Evolutionary conservation across 2,888 invertebrate genomes (phyloP).

Genomic region (Melinaea marsaeus): DNA sequence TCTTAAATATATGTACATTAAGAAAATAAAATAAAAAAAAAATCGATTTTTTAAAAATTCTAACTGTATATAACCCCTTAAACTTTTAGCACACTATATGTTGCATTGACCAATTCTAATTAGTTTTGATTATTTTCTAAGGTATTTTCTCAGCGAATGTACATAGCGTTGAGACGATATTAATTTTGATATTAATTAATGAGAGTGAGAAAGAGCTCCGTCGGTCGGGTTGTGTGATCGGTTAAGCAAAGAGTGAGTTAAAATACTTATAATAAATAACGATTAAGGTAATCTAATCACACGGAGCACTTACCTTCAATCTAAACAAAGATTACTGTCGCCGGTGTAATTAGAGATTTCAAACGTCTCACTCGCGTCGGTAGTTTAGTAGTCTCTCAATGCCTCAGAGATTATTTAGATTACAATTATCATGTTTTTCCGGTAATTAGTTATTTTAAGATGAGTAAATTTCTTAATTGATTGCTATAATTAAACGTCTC

Average conservation of each 20-base stretch:
- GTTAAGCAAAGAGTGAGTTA: neutral
- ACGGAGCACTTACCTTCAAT: neutral
- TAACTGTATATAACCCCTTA: too few species aligned
- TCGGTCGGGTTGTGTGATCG: neutral
- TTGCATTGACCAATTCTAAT: too few species aligned
- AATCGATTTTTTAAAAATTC: too few species aligned
- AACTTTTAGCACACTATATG: too few species aligned
- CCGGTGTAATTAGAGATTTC: neutral
- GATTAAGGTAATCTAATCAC: neutral
- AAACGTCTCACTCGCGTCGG: neutral
- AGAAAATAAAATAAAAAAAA: too few species aligned
- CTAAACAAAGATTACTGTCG: conserved; percentile 3
- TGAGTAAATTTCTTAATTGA: neutral
- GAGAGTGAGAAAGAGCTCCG: neutral
- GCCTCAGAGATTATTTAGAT: neutral
- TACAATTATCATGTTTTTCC: neutral
- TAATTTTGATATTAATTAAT: neutral
- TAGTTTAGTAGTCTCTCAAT: neutral
- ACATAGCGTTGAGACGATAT: too few species aligned
- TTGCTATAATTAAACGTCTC: neutral
- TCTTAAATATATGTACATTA: too few species aligned
- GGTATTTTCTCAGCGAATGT: too few species aligned
- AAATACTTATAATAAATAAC: conserved; percentile 1
- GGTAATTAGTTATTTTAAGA: conserved; percentile 4
- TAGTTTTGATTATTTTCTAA: too few species aligned